Conservation (phyloP, 2,888 invertebrate genomes). For the Myathropa florea region DNA sequence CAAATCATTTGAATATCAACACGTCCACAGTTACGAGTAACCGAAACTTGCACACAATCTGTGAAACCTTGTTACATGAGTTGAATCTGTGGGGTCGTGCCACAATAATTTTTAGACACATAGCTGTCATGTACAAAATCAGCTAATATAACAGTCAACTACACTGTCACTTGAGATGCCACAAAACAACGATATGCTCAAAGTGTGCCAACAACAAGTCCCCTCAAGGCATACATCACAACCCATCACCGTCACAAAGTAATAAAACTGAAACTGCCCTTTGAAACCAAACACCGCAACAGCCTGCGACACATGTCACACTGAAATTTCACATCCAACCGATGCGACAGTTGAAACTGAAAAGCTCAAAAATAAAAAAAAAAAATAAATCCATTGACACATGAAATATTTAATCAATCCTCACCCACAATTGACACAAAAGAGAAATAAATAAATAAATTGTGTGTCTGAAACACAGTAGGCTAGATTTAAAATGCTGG, state of each 20-base stretch:
- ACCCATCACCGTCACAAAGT: not conserved
- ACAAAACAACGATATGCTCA: not conserved
- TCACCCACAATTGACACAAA: conserved; percentile 8
- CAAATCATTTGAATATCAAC: not conserved
- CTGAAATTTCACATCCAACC: not conserved
- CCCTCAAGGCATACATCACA: not conserved
- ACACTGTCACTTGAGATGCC: not conserved
- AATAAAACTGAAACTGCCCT: not conserved
- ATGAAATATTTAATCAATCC: conserved; percentile 61
- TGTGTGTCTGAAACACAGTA: conserved; percentile 7
- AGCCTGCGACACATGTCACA: not conserved
- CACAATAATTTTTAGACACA: not conserved
- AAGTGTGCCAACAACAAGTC: not conserved
- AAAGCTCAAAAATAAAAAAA: not conserved
- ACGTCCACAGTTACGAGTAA: not conserved
- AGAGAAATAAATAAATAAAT: conserved; percentile 33
- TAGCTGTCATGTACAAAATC: not conserved
- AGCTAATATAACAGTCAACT: not conserved
- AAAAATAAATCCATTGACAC: conserved; percentile 43
- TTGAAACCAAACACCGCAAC: not conserved
- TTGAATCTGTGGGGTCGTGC: not conserved
- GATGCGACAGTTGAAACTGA: not conserved
- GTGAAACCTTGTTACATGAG: not conserved
- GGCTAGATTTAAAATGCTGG: not conserved
- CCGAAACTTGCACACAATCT: not conserved